phyloP scores from a whole-genome alignment of 37 sponge, comb jelly and placozoan genomes.

The Amphimedon queenslandica region DNA sequence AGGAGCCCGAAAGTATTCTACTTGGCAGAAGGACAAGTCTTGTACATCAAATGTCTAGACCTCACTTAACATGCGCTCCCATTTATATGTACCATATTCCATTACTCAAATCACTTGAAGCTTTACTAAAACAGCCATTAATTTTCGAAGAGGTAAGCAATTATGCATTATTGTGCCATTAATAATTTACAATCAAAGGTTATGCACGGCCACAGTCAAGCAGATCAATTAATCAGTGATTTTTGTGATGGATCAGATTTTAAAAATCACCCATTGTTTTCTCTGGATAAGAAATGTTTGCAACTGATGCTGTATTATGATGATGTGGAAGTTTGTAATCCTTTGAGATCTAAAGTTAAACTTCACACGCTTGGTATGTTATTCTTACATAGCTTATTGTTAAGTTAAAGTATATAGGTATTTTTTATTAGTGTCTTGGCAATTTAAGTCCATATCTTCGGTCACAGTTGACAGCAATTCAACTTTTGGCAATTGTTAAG shows the following conservation, averaged over 20 bases:
- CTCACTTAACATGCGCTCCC: too few relatives aligned
- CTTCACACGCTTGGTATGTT: conserved; percentile 65
- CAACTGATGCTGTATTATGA: conserved; percentile 58
- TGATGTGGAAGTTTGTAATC: conserved; percentile 66
- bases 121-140: too few relatives aligned
- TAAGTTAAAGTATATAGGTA: too few relatives aligned
- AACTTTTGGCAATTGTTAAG: conserved; percentile 30
- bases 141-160: too few relatives aligned
- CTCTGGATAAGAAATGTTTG: conserved; percentile 11
- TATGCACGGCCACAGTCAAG: too few relatives aligned
- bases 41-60: too few relatives aligned
- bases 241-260: conserved; percentile 47
- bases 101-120: too few relatives aligned
- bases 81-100: conserved; percentile 9
- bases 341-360: conserved; percentile 41
- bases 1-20: too few relatives aligned
- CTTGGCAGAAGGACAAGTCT: too few relatives aligned
- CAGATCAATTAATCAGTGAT: conserved; percentile 5
- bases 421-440: conserved; percentile 40
- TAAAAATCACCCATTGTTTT: conserved; percentile 31
- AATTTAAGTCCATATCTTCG: conserved; percentile 36
- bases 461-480: conserved; percentile 26
- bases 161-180: too few relatives aligned
- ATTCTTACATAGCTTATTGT: too few relatives aligned
- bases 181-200: not conserved